Evolutionary conservation across 2,113 vertebrate species (phyloP), one percentile per base, ranked within the genome.

Genomic region (Melanotaenia duboulayi): DNA sequence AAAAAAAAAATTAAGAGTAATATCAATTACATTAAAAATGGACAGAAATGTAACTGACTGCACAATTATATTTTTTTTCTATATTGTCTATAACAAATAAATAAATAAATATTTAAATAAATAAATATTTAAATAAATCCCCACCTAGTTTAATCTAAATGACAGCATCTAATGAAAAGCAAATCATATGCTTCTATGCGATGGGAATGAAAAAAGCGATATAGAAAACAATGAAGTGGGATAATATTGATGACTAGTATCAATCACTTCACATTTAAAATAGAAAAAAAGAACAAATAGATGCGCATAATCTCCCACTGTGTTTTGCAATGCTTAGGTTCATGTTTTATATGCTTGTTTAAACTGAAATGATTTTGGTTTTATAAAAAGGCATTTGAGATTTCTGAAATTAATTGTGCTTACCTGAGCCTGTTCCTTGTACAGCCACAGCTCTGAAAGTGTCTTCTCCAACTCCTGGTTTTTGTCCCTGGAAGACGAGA

Each of bases 391-490:
- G 10, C 12, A 16, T 42, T 42, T 13, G 12, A n/a, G 1, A 48
- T 48, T 48, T 48, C 7, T 19, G 19, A 5, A 48, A 6, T 37
- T 48, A n/a, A 7, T 48, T 3, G 6, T 11, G 28, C 67, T 88
- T 93, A 99, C 98, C 91, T 92, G 91, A 80, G 92, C 94, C 69
- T 95, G 92, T 58, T 97, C 95, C 0, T 95, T 95, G 69, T 95
- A 94, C 5, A 86, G 85, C 68, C 89, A 93, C 86, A 97, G 90
- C 66, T 96, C 95, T 48, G 93, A 93, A 28, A 94, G 77, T 78
- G 91, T 85, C 71, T 92, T 93, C 82, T 95, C 83, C 65, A 97
- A 80, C 65, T 93, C 85, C 1, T 59, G 71, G 23, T 89, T 93
- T 63, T 90, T 91, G 65, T 91, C 87, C 3, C 86, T 92, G 2